Evolutionary conservation across 2,888 invertebrate species (phyloP).

Genomic region (Xanthia togata): DNA sequence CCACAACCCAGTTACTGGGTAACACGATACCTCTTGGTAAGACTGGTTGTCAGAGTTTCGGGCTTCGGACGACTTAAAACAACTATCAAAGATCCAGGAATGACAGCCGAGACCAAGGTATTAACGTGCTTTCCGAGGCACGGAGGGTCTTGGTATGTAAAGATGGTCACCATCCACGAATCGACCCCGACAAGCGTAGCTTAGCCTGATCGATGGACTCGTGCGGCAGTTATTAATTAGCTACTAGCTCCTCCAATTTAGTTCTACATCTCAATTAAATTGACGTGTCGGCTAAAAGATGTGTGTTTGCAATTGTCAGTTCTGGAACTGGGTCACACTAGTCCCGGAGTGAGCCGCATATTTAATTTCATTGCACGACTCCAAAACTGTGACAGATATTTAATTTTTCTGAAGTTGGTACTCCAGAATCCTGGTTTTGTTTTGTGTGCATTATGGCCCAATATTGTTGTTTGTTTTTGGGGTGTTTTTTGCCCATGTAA

Average conservation of each 20-base stretch:
- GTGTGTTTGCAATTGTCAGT: slow-evolving; percentile 71
- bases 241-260: slow-evolving; percentile 26
- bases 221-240: neutral
- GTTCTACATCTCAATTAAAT: slow-evolving; percentile 36
- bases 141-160: neutral
- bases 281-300: slow-evolving; percentile 68
- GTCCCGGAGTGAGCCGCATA: slow-evolving; percentile 64
- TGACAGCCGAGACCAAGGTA: neutral
- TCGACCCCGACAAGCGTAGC: neutral
- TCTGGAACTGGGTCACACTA: slow-evolving; percentile 71
- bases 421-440: slow-evolving; percentile 41
- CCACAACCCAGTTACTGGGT: neutral
- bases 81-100: neutral
- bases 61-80: neutral
- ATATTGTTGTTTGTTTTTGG: slow-evolving; percentile 33
- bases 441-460: slow-evolving; percentile 25
- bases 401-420: slow-evolving; percentile 59
- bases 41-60: neutral
- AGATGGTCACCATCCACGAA: neutral
- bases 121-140: neutral
- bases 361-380: slow-evolving; percentile 72
- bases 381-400: slow-evolving; percentile 50
- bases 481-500: slow-evolving; percentile 29
- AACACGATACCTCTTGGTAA: too few relatives aligned
- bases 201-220: neutral